A percentile compares a stretch with the other conserved stretches of the same genome.
Conservation (phyloP, 1,140 invertebrate species). For the Hypsibius dujardini region DNA sequence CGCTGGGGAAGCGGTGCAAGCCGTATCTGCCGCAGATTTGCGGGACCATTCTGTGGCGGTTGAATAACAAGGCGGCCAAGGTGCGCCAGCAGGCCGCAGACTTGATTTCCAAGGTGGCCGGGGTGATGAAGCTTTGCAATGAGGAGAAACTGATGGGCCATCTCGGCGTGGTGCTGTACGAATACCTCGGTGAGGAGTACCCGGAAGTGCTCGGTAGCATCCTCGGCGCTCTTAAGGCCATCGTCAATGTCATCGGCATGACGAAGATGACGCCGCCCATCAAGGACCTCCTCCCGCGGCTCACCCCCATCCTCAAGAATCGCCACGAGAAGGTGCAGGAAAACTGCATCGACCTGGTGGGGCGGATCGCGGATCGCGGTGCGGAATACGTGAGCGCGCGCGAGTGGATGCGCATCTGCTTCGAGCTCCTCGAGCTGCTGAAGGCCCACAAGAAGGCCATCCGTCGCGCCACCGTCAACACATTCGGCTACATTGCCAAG, state of each 20-base stretch:
- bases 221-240: slow-evolving; percentile 88
- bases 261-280: slow-evolving; percentile 99
- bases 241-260: slow-evolving; percentile 99
- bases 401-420: slow-evolving; percentile 99
- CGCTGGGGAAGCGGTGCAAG: slow-evolving; percentile 75
- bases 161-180: slow-evolving; percentile 95
- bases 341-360: slow-evolving; percentile 97
- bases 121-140: slow-evolving; percentile 98
- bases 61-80: slow-evolving; percentile 99
- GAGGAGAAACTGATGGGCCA: slow-evolving; percentile 99
- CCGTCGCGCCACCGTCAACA: slow-evolving; percentile 91
- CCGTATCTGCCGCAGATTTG: slow-evolving; percentile 98
- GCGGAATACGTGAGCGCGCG: slow-evolving; percentile 94
- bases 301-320: slow-evolving; percentile 90
- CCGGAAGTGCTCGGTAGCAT: slow-evolving; percentile 97
- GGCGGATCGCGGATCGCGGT: slow-evolving; percentile 94
- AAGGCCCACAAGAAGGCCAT: slow-evolving; percentile 99
- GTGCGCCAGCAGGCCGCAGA: slow-evolving; percentile 98
- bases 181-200: slow-evolving; percentile 98
- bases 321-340: slow-evolving; percentile 76
- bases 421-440: slow-evolving; percentile 88
- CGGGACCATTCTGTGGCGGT: slow-evolving; percentile 94
- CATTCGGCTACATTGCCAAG: slow-evolving; percentile 98
- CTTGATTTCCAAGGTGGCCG: slow-evolving; percentile 89
- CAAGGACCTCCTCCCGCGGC: slow-evolving; percentile 84